Base-by-base conservation (phyloP, 23 tunicate genomes). In the Phallusia fumigata region DNA sequence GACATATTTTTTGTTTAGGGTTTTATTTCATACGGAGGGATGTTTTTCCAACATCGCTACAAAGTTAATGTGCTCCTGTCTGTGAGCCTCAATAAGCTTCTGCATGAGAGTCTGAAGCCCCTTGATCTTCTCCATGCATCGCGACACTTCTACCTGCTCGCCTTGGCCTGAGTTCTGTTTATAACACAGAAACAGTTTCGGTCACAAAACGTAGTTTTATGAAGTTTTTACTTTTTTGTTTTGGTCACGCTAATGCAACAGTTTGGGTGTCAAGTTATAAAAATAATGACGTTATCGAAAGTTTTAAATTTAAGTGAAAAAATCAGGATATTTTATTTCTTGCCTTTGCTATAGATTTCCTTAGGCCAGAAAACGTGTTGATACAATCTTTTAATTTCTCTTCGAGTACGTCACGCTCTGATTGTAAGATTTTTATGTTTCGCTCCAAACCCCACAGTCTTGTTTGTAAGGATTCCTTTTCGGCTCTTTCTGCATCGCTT, bases 61-160 rank as follows among this genome's bases (percentile, higher is more conserved):
- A 52, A 88, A 93, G 72, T 93, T 93, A 33, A 84, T 30, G 35
- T 93, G 98, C 40, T 93, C 98, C 52, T 93, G 88, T 74, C 90
- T 77, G 82, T 93, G 98, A 18, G 93, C 98, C 50, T 85, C 90
- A 19, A 93, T 93, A 22, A 93, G 78, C 69, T 93, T 88, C 85
- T 93, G 98, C 87, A 93, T 83, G 5, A 93, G 83, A 0, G 78
- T 87, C 72, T 93, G 98, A 15, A 93, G 79, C 30, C 91, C 78
- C 69, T 93, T 93, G 0, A 93, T 93, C 76, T 93, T 93, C 15
- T 87, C 91, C 93, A 86, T 88, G 79, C 98, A 93, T 10, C 35
- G 73, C 18, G 88, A 49, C 19, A 89, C 82, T 30, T 89, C 84
- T 18, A 30, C 86, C 65, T 52, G 81, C 78, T 93, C 98, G 30